These are phyloP conservation scores for Ormia ochracea DNA, from an alignment of 2,888 invertebrate species.

Conservation along the genomic window DNA sequence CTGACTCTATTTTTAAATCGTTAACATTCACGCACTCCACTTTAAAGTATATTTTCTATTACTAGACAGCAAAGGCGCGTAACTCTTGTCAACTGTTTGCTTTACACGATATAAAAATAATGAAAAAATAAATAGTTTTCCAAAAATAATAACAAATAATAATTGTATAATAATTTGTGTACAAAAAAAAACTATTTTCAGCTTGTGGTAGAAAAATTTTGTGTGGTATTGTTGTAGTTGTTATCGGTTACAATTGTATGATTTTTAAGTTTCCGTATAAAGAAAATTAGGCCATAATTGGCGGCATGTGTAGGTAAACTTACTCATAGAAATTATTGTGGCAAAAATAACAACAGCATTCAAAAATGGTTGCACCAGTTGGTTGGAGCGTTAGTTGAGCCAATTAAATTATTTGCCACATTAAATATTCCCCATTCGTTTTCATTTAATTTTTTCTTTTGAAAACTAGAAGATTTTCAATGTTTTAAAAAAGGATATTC, in stretches of 20 bases:
- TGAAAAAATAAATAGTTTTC: background rate
- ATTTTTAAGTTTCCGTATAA: constrained; percentile 43
- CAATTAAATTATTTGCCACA: too few relatives aligned
- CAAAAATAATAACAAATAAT: background rate
- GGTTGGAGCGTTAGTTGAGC: too few relatives aligned
- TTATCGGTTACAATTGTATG: constrained; percentile 23
- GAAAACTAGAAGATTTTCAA: too few relatives aligned
- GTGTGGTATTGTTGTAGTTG: background rate
- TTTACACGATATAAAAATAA: background rate
- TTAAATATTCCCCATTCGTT: too few relatives aligned
- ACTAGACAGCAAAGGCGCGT: constrained; percentile 44
- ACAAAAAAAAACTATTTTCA: background rate
- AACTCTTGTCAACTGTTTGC: constrained; percentile 23
- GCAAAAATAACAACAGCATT: background rate
- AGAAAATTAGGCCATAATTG: constrained; percentile 35
- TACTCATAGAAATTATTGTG: background rate
- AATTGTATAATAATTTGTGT: constrained; percentile 1
- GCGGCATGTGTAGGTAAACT: background rate
- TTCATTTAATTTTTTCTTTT: too few relatives aligned
- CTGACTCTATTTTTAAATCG: constrained; percentile 41
- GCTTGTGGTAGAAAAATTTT: background rate
- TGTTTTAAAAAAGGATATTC: too few relatives aligned
- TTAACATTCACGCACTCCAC: constrained; percentile 9
- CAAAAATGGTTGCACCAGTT: background rate
- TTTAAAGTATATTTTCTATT: constrained; percentile 2